Base-by-base conservation (phyloP, 2,797 vertebrate genomes). In the Peromyscus attwateri region DNA sequence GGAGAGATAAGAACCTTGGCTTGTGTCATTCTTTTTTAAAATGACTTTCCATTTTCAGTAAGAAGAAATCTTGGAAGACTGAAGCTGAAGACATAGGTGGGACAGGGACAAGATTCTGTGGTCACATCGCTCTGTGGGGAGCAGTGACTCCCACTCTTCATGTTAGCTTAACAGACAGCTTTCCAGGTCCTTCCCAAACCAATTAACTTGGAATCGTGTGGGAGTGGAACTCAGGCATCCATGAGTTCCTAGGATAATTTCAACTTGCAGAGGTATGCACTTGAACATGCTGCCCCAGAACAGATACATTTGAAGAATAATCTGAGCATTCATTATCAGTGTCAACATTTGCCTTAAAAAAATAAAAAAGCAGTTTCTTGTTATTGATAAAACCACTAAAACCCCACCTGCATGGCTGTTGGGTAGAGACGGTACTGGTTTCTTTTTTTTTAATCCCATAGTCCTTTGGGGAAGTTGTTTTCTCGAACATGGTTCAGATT, bases 381-480 rank as follows among this genome's bases (percentile, higher is more conserved):
- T 23, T 19, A 55, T 57, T 70, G 9, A 60, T 93, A 64, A 71
- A 85, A 49, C n/a, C 37, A 27, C 1, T n/a, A 73, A 79, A 49
- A 92, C 29, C 64, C 64, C n/a, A 13, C 40, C 55, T 43, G 25
- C 43, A 17, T 40, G 34, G 9, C n/a, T 91, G 3, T 25, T 87
- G 66, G 40, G 40, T 46, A 73, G 3, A 57, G 23, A 6, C 9
- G 12, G 1, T 34, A 34, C n/a, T 43, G 34, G 29, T 29, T 43
- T 71, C 57, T 75, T 68, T 46, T 79, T 79, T n/a, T 60, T 81
- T 34, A 21, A 82, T 16, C 52, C 25, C 17, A 31, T 77, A 60
- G 37, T 55, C 19, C 21, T 96, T 68, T 81, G 10, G 46, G 49
- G 37, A 77, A 92, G 37, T 46, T 93, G 23, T 91, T 95, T 96